Evolutionary conservation across 2,113 vertebrate species (phyloP).

Genomic region (Cromileptes altivelis): DNA sequence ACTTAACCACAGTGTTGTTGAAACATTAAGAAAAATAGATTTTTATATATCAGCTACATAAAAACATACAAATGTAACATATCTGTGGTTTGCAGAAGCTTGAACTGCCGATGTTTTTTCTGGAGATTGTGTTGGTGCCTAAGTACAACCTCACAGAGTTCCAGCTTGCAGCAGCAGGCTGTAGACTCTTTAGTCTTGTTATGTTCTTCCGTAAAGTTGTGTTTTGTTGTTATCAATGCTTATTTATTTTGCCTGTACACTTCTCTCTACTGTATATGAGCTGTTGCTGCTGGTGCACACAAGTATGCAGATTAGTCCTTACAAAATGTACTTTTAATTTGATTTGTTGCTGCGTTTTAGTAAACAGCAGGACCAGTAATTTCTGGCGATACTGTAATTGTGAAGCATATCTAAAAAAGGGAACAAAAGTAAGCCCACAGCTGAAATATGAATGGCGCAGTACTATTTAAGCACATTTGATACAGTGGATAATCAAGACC

Average conservation of each 20-base stretch:
- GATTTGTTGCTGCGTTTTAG: constrained; percentile 23
- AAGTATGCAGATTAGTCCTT: not conserved
- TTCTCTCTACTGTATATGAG: not conserved
- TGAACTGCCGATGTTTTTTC: too few relatives aligned
- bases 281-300: not conserved
- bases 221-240: not conserved
- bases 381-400: not conserved
- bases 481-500: constrained; percentile 42
- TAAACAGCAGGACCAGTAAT: not conserved
- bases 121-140: too few relatives aligned
- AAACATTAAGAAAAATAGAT: too few relatives aligned
- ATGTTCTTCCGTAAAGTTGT: not conserved
- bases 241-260: not conserved
- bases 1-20: too few relatives aligned
- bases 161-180: not conserved
- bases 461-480: constrained; percentile 23
- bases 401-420: not conserved
- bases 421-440: constrained; percentile 17
- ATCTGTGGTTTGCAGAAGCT: too few relatives aligned
- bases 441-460: constrained; percentile 36
- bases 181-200: not conserved
- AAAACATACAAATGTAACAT: too few relatives aligned
- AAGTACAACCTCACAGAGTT: not conserved
- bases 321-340: constrained; percentile 20
- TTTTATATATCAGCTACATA: too few relatives aligned